phyloP scores from a whole-genome alignment of 2,113 vertebrate genomes.

The Saimiri boliviensis region DNA sequence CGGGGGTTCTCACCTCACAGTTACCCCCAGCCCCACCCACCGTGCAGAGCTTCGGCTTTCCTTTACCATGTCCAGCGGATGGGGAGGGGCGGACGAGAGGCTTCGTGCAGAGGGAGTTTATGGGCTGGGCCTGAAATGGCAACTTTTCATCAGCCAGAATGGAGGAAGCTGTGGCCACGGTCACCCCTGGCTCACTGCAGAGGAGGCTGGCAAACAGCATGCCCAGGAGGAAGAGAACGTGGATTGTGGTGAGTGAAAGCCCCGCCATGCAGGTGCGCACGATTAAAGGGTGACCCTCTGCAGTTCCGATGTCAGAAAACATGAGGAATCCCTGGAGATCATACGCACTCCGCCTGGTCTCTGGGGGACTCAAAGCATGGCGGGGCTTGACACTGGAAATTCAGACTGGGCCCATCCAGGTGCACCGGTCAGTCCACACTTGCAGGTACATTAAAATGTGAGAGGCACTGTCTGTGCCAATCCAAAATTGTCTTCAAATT shows the following conservation, averaged over 20 bases:
- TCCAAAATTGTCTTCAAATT: neutral
- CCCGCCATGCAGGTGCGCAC: neutral
- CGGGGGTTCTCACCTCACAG: too few relatives aligned
- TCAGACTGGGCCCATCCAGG: neutral
- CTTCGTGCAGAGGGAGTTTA: rapidly evolving
- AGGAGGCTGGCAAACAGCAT: neutral
- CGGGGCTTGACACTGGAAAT: neutral
- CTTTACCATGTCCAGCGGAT: too few relatives aligned
- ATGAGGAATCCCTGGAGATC: neutral
- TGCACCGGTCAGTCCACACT: neutral
- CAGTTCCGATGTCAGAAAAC: neutral
- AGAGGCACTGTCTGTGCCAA: neutral
- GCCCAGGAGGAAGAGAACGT: rapidly evolving
- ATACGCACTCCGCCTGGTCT: neutral
- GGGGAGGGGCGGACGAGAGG: too few relatives aligned
- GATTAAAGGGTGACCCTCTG: neutral
- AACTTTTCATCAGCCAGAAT: neutral
- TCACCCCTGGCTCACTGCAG: rapidly evolving
- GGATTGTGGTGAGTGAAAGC: neutral
- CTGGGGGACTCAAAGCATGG: too few relatives aligned
- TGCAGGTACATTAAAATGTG: neutral
- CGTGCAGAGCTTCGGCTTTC: rapidly evolving
- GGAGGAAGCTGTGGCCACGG: neutral
- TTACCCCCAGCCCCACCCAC: too few relatives aligned
- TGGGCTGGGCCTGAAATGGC: neutral